Percentiles rank a stretch among this genome's conserved stretches.
phyloP scores from a whole-genome alignment of 2,113 vertebrate genomes.

The Cyphomyrus discorhynchus region DNA sequence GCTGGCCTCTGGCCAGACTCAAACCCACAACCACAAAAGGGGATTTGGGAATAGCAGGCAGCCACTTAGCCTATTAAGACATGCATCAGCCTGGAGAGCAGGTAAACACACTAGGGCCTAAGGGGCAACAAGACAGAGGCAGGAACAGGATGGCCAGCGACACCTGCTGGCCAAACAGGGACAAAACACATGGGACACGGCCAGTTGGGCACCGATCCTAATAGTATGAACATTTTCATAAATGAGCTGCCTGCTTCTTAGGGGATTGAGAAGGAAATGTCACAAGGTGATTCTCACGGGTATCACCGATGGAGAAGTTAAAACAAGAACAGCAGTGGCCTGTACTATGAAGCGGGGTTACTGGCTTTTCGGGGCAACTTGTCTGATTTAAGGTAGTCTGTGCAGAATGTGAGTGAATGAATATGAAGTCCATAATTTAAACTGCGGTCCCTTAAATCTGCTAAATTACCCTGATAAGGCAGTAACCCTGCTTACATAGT shows the following conservation, averaged over 20 bases:
- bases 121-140: background rate
- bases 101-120: background rate
- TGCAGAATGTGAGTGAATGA: no score
- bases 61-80: background rate
- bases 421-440: no score
- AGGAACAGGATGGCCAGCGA: background rate
- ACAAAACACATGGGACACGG: background rate
- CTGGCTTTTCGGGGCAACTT: no score
- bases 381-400: no score
- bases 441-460: no score
- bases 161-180: background rate
- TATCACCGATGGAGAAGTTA: slow-evolving; percentile 64
- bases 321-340: slow-evolving; percentile 44
- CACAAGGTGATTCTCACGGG: slow-evolving; percentile 70
- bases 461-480: no score
- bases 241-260: background rate
- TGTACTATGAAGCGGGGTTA: no score
- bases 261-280: slow-evolving; percentile 54
- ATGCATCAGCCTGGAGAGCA: background rate
- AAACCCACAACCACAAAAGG: background rate
- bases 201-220: background rate
- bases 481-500: no score
- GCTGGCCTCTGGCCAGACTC: background rate
- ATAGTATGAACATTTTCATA: background rate
- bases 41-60: background rate